These are phyloP conservation scores for Busseola fusca DNA, from an alignment of 2,888 invertebrate genomes.

Conservation along the genomic window DNA sequence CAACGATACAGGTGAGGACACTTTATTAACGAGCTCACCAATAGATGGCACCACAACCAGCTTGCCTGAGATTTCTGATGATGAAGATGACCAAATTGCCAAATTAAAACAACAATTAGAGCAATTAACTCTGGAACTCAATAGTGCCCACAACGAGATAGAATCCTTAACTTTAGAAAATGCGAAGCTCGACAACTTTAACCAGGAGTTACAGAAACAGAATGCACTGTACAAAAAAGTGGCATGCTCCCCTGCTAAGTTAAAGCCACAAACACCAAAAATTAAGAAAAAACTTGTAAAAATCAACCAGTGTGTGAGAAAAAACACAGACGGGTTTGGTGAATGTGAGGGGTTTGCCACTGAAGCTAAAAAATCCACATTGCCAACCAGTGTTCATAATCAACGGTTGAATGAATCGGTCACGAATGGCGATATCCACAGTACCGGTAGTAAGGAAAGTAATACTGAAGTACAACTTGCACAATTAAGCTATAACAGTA, in stretches of 20 bases:
- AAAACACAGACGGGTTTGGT: neutral
- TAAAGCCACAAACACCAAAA: neutral
- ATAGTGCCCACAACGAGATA: conserved; percentile 10
- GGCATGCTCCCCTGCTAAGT: too few relatives aligned
- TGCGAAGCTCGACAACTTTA: too few relatives aligned
- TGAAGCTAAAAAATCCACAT: neutral
- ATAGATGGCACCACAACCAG: too few relatives aligned
- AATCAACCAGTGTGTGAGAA: neutral
- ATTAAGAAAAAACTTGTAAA: conserved; percentile 1
- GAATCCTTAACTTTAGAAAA: conserved; percentile 7
- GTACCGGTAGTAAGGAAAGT: neutral
- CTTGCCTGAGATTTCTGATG: too few relatives aligned
- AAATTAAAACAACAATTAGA: neutral
- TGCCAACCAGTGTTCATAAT: neutral
- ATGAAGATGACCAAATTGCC: too few relatives aligned
- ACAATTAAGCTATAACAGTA: neutral
- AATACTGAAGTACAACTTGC: neutral
- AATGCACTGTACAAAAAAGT: too few relatives aligned
- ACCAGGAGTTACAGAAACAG: too few relatives aligned
- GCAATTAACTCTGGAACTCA: conserved; percentile 7
- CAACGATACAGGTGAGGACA: too few relatives aligned
- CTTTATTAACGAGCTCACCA: too few relatives aligned
- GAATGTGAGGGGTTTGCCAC: too few relatives aligned
- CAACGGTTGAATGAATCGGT: neutral
- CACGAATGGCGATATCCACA: neutral